These are phyloP conservation scores for Todiramphus chloris DNA, from an alignment of 2,113 vertebrate genomes.

Conservation along the genomic window DNA sequence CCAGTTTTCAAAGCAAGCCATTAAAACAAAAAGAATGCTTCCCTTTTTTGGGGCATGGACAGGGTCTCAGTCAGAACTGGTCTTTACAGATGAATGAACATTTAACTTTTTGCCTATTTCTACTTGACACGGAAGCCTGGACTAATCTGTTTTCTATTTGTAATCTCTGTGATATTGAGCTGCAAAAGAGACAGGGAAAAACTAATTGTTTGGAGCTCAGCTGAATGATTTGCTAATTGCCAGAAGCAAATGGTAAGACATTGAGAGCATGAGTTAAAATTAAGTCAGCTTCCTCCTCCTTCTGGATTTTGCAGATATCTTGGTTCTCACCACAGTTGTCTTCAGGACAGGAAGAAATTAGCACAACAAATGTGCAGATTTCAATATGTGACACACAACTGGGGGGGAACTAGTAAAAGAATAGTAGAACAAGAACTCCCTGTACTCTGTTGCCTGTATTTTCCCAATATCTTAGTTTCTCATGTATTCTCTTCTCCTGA, in stretches of 20 bases:
- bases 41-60: neutral
- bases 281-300: neutral
- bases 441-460: neutral
- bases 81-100: neutral
- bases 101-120: neutral
- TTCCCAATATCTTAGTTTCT: neutral
- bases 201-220: neutral
- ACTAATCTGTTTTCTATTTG: neutral
- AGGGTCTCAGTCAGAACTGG: neutral
- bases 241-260: neutral
- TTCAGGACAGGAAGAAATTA: neutral
- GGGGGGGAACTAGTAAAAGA: neutral
- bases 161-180: neutral
- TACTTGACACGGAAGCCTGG: neutral
- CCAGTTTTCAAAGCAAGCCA: neutral
- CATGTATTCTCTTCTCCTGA: neutral
- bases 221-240: neutral
- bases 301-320: neutral
- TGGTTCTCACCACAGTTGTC: neutral
- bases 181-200: neutral
- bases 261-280: neutral
- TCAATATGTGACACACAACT: neutral
- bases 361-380: neutral
- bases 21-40: neutral
- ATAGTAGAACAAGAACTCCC: neutral